Base-by-base conservation (phyloP, 2,888 invertebrate species). In the Stratiomys singularior region DNA sequence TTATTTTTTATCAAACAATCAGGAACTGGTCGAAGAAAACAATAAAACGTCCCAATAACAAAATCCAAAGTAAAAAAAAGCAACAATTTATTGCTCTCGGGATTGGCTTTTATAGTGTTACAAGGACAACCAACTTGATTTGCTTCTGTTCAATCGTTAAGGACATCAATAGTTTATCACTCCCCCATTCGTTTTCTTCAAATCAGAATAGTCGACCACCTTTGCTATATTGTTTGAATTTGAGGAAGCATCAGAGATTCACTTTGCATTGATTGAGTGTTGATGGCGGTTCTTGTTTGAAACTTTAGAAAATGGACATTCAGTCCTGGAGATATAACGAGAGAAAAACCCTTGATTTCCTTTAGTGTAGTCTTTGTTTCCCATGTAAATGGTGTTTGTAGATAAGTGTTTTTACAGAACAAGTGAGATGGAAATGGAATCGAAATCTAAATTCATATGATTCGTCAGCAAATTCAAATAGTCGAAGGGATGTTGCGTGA, bases 31-130 rank as follows among this genome's bases (percentile, higher is more conserved):
- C 77, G 78, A 78, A 78, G 74, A 76, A 77, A 78, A 79, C 79
- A 79, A 79, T 79, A 79, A 79, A 79, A 79, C 77, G 74, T 74
- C 77, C 27, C 72, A 74, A 72, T 63, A 76, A 46, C 77, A 79
- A 76, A 78, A 74, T 76, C 78, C 52, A 79, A 78, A 77, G 79
- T 79, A 78, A 78, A 79, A 79, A 79, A 79, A 9, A 3, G 5
- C 37, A 37, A 37, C 77, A 79, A 79, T 79, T 79, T 79, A 79
- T 79, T 79, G 79, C 78, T 74, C 74, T 78, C 67, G 72, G 76
- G 76, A 79, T 79, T 79, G 78, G 76, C 78, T 79, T 78, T 78
- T 79, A 78, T 79, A 78, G 78, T 78, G 76, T 69, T 79, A 18
- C 63, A 64, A 77, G 5, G 77, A 78, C 77, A 76, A 76, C 72